Evolutionary conservation across 1,140 invertebrate species (phyloP).

Genomic region (Yoshiicerus persimilis): DNA sequence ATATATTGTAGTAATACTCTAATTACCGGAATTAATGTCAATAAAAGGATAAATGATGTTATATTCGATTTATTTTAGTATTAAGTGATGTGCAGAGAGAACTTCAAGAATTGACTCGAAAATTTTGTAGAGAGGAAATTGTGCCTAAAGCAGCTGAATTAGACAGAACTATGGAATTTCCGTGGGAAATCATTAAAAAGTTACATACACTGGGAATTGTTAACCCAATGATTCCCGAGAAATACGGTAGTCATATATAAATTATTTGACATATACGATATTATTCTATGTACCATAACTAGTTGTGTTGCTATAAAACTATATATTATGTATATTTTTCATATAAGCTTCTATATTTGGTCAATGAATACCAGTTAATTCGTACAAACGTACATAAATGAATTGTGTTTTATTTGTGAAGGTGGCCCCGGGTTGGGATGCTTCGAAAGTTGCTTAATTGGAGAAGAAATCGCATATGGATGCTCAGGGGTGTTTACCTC

Average conservation of each 20-base stretch:
- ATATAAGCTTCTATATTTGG: no score
- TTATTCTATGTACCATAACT: no score
- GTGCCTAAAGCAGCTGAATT: conserved; percentile 85
- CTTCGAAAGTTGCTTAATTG: conserved; percentile 81
- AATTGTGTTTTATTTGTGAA: no score
- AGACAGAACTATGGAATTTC: conserved; percentile 89
- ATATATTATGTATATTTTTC: no score
- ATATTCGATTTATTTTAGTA: conserved; percentile 52
- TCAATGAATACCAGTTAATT: no score
- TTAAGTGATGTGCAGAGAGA: conserved; percentile 77
- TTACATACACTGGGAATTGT: conserved; percentile 83
- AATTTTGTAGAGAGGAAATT: conserved; percentile 90
- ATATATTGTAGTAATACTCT: background rate
- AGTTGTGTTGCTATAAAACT: no score
- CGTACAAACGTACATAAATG: no score
- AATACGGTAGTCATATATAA: conserved; percentile 18
- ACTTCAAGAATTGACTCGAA: conserved; percentile 81
- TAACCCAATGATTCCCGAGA: conserved; percentile 49
- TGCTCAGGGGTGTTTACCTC: conserved; percentile 93
- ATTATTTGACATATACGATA: conserved; percentile 26
- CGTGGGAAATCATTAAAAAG: conserved; percentile 93
- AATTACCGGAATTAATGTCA: no score
- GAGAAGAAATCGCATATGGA: conserved; percentile 89
- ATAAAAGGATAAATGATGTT: no score
- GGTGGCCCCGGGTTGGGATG: conserved; percentile 77